Conservation (phyloP, 2,888 invertebrate genomes). For the Dicyrtomina minuta region DNA sequence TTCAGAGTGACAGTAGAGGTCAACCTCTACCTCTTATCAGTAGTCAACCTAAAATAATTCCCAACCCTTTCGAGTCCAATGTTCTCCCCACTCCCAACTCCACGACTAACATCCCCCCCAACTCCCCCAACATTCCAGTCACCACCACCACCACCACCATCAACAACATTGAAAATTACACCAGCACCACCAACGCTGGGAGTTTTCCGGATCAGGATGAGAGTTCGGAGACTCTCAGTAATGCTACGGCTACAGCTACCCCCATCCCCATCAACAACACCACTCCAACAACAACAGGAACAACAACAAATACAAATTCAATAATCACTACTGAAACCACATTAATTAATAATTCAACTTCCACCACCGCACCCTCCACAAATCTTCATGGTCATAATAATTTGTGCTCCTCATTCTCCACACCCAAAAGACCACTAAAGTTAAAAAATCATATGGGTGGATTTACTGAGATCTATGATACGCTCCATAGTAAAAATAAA, state of each 20-base stretch:
- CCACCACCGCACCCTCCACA: neutral
- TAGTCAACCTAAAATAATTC: constrained; percentile 20
- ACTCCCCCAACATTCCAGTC: neutral
- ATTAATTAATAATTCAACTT: constrained; percentile 12
- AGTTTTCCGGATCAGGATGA: no score
- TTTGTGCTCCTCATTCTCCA: constrained; percentile 14
- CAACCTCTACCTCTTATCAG: constrained; percentile 34
- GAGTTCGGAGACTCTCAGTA: neutral
- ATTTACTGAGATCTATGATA: constrained; percentile 50
- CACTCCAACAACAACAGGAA: neutral
- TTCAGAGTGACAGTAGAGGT: constrained; percentile 40
- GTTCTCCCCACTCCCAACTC: neutral
- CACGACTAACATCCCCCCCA: no score
- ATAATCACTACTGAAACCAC: neutral
- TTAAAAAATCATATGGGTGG: constrained; percentile 49
- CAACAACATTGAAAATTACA: neutral
- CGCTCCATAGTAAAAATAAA: constrained; percentile 40
- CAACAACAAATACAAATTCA: neutral
- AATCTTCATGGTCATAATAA: neutral
- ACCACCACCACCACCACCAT: neutral
- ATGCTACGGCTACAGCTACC: neutral
- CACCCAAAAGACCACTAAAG: constrained; percentile 48
- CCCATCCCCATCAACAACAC: neutral
- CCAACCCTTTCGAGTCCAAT: constrained; percentile 11
- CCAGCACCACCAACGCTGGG: no score